These are phyloP conservation scores for Baronia brevicornis DNA, from an alignment of 2,888 invertebrate species.

Conservation along the genomic window DNA sequence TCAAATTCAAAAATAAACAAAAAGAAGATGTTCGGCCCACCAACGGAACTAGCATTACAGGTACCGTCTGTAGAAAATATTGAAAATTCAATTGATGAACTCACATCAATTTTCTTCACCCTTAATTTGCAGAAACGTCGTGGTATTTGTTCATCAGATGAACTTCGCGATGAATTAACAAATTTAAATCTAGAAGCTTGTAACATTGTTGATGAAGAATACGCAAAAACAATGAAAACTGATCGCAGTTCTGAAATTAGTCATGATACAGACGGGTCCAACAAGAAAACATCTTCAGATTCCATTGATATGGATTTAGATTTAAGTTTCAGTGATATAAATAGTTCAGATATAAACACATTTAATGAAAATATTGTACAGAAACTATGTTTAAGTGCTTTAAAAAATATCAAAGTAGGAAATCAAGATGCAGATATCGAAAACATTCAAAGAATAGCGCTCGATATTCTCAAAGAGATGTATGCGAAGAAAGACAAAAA, in stretches of 20 bases:
- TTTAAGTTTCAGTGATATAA: constrained; percentile 72
- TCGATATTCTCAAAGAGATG: constrained; percentile 72
- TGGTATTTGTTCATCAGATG: constrained; percentile 74
- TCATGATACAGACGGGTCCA: constrained; percentile 63
- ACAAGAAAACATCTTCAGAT: constrained; percentile 70
- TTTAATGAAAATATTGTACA: constrained; percentile 74
- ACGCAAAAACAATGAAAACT: constrained; percentile 53
- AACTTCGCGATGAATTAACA: constrained; percentile 56
- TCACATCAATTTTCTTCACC: constrained; percentile 45
- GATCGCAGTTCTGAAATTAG: constrained; percentile 60
- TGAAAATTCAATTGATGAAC: constrained; percentile 65
- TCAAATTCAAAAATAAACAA: constrained; percentile 39
- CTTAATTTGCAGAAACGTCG: constrained; percentile 70
- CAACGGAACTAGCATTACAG: constrained; percentile 64
- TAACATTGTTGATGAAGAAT: constrained; percentile 48
- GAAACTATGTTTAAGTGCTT: constrained; percentile 67
- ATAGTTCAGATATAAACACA: constrained; percentile 71
- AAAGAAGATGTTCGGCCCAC: constrained; percentile 62
- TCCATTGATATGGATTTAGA: constrained; percentile 72
- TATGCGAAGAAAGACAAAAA: constrained; percentile 66
- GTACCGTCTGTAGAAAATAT: constrained; percentile 54
- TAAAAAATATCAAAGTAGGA: constrained; percentile 72
- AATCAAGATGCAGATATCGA: constrained; percentile 73
- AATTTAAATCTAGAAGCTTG: constrained; percentile 49
- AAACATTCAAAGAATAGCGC: constrained; percentile 71